Evolutionary conservation across 2,888 invertebrate species (phyloP).

Genomic region (Lepidocyrtoides sp.): DNA sequence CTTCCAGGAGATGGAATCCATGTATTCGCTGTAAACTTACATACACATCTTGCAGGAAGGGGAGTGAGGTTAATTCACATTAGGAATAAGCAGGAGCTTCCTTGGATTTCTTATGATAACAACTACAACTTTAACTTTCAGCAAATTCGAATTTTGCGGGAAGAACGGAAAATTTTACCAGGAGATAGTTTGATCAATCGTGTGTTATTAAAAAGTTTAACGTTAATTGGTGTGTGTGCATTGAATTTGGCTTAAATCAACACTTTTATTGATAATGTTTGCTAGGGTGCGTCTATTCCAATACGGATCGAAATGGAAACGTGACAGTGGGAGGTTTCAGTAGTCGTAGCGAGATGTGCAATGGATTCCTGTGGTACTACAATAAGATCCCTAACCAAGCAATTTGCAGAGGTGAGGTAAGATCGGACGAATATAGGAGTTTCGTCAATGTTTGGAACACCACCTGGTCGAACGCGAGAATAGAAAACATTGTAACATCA

Average conservation of each 20-base stretch:
- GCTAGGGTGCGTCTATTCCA: conserved; percentile 62
- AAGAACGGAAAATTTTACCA: conserved; percentile 62
- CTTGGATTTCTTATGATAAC: conserved; percentile 63
- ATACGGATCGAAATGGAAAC: conserved; percentile 64
- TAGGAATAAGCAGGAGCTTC: conserved; percentile 61
- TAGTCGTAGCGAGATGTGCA: conserved; percentile 66
- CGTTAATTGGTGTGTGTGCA: background rate
- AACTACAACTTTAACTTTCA: conserved; percentile 74
- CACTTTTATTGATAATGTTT: background rate
- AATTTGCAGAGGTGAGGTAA: conserved; percentile 46
- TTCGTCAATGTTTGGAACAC: conserved; percentile 62
- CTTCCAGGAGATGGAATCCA: conserved; percentile 55
- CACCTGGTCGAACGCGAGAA: conserved; percentile 53
- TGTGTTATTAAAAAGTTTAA: background rate
- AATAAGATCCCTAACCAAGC: conserved; percentile 15
- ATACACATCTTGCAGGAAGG: conserved; percentile 74
- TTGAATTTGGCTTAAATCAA: background rate
- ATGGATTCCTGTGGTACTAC: conserved; percentile 72
- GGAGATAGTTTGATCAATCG: conserved; percentile 62
- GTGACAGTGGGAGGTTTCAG: conserved; percentile 72
- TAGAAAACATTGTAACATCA: conserved; percentile 54
- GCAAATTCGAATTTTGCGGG: conserved; percentile 59
- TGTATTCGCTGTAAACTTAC: conserved; percentile 60
- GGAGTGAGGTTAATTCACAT: conserved; percentile 60
- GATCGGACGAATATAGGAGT: conserved; percentile 38